Base-by-base conservation (phyloP, 2,888 invertebrate genomes). In the Dichetophora obliterata region DNA sequence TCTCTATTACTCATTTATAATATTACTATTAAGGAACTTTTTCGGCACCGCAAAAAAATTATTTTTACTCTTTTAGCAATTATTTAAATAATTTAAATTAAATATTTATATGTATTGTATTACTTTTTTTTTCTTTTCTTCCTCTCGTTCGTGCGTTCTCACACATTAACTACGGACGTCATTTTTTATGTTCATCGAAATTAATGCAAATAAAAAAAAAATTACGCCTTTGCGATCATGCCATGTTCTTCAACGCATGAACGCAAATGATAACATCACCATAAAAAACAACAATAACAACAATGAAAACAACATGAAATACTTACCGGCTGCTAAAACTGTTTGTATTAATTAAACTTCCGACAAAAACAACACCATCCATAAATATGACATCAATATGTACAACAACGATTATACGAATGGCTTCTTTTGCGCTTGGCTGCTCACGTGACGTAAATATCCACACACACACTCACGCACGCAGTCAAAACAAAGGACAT, bases 401-500 rank as follows among this genome's bases (percentile, higher is more conserved):
- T 22, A 70, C 37, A 70, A 70, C 54, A 34, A 71, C 22, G 19
- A 31, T 27, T 43, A 19, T 14, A 59, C 57, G 11, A 19, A 59
- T 22, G 43, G 43, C 43, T 43, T 43, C 43, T 43, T 6, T 14
- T 2, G 11, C 14, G 43, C 11, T 14, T 43, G 43, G 16, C 24
- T 59, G 59, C 27, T 27, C 24, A 43, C 43, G 16, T 59, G 11
- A 59, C 68, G 2, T n/a, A n/a, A n/a, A n/a, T n/a, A n/a, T n/a
- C n/a, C 31, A 0, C 19, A 68, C n/a, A 68, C 48, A 50, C 43
- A 48, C 50, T 2, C 14, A 8, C 3, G 31, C 27, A 6, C 52
- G 76, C 77, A 91, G 95, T 94, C 79, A 92, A 94, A 84, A 93
- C 95, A 81, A 93, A 94, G 87, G 94, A 95, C 90, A 92, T 96